Evolutionary conservation across 2,113 vertebrate genomes (phyloP).

Genomic region (Salvator merianae): DNA sequence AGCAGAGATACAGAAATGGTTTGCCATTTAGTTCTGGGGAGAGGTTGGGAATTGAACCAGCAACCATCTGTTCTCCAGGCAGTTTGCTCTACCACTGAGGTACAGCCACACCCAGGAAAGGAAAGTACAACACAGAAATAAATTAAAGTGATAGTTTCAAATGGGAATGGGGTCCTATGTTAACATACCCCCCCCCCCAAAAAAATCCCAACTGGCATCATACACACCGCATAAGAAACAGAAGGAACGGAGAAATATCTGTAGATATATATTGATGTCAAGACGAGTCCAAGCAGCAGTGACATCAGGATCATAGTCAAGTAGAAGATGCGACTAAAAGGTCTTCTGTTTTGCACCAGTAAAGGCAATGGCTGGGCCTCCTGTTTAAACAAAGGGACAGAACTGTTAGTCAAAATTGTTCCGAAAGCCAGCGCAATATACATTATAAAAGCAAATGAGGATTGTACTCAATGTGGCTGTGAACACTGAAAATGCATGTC

Average conservation of each 20-base stretch:
- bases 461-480: background rate
- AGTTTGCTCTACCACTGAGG: no score
- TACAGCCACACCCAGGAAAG: background rate
- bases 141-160: background rate
- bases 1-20: no score
- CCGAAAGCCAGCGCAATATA: background rate
- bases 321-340: constrained; percentile 86
- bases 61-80: no score
- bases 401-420: background rate
- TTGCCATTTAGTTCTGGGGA: no score
- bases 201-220: rapidly evolving
- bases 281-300: constrained; percentile 87
- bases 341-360: constrained; percentile 69
- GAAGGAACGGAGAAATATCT: constrained; percentile 88
- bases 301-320: constrained; percentile 86
- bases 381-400: constrained; percentile 3
- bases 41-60: no score
- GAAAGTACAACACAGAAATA: background rate
- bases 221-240: constrained; percentile 75
- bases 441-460: background rate
- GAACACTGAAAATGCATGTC: background rate
- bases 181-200: no score
- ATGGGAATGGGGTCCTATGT: no score
- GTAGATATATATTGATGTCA: constrained; percentile 92
- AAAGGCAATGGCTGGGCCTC: constrained; percentile 75